Evolutionary conservation across 2,797 vertebrate genomes (phyloP), one percentile per base, ranked within the genome.

Genomic region (Clamator glandarius): DNA sequence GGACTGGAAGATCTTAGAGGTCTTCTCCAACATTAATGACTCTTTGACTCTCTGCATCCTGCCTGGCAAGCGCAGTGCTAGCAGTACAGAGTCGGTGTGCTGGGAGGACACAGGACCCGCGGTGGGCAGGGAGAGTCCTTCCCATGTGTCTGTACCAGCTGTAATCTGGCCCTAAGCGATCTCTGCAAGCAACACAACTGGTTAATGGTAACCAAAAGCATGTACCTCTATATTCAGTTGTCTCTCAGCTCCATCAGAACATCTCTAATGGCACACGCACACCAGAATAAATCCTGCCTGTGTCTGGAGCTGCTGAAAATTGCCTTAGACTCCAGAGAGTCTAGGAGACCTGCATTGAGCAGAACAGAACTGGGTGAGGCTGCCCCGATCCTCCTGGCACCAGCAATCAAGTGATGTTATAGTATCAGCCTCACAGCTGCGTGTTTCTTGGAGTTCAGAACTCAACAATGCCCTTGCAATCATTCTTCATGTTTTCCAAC

Each of bases 271-370:
- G 96, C 48, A 80, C 87, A 87, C 0, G 0, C 82, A 94, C 96
- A 95, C 93, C 91, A 95, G 89, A 89, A 84, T 97, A 97, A 98
- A 97, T 94, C 88, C 89, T 15, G 75, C 67, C 95, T 84, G 87
- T 97, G 97, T 98, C 97, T 97, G 96, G 96, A 97, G 97, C 96
- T 97, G 97, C 96, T 97, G 93, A 97, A 98, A 98, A 98, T 98
- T 98, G 95, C 96, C 95, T 96, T 84, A 95, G 97, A 98, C 98
- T 98, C 98, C 98, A 98, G 97, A 96, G 95, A 98, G 98, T 98
- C 98, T 98, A 96, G 96, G 95, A 97, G 96, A 97, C 94, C 96
- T 96, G 97, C 93, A 92, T 88, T 18, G 82, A 97, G 96, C 85
- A 90, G 95, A 79, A 96, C 95, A 97, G 97, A 92, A 82, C 70